Evolutionary conservation across 1,140 invertebrate genomes (phyloP).

Genomic region (Odontomachus brunneus): DNA sequence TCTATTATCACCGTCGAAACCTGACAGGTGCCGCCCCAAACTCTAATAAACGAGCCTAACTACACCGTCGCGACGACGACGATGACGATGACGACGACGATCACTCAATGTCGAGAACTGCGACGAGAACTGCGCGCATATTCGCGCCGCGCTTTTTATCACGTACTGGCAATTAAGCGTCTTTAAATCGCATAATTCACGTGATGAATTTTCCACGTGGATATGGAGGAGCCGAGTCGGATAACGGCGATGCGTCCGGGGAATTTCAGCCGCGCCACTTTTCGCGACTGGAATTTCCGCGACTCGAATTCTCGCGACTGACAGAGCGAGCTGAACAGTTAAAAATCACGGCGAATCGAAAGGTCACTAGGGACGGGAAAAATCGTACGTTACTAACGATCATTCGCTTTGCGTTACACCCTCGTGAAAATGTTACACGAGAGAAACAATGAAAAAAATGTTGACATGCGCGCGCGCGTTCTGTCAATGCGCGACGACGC

Average conservation of each 20-base stretch:
- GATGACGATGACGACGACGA: background rate
- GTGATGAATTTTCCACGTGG: no score
- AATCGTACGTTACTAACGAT: no score
- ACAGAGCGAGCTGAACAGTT: background rate
- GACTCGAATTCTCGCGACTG: background rate
- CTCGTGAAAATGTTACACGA: background rate
- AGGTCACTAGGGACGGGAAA: background rate
- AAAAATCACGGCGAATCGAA: background rate
- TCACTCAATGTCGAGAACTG: background rate
- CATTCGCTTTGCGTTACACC: background rate
- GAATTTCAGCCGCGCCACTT: no score
- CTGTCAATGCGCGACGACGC: background rate
- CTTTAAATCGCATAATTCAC: no score
- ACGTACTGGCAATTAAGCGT: no score
- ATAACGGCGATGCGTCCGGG: no score
- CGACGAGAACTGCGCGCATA: constrained; percentile 2
- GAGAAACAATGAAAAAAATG: background rate
- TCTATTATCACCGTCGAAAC: constrained; percentile 12
- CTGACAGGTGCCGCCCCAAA: constrained; percentile 18
- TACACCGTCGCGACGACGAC: background rate
- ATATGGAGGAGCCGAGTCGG: no score
- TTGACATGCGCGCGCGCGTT: background rate
- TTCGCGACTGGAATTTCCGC: no score
- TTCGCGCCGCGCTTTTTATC: background rate
- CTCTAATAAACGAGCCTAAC: constrained; percentile 10